Percentiles rank a stretch among this genome's conserved stretches.
phyloP scores from a whole-genome alignment of 2,113 vertebrate genomes.

The Apodemus speciosus region DNA sequence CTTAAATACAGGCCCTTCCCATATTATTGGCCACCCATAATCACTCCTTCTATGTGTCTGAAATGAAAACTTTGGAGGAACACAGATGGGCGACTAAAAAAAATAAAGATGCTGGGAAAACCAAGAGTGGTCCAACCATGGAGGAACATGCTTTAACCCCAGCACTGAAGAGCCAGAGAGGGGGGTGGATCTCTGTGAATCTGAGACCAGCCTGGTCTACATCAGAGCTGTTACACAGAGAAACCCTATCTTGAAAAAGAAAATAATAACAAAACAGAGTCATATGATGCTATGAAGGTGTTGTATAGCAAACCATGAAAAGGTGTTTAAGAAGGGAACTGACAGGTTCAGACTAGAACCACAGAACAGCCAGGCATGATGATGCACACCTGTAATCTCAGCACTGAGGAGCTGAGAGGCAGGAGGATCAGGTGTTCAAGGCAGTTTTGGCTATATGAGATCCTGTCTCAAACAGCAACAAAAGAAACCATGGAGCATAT shows the following conservation, averaged over 20 bases:
- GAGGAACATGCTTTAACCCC: neutral
- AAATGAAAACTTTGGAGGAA: conserved; percentile 17
- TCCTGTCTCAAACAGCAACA: neutral
- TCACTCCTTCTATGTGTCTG: conserved; percentile 4
- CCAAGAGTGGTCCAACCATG: neutral
- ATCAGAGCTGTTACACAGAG: neutral
- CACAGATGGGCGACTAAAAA: neutral
- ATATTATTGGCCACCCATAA: neutral
- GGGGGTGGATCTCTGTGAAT: neutral
- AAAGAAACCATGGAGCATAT: neutral
- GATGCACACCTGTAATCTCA: neutral
- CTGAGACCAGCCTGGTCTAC: neutral
- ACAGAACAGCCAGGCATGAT: neutral
- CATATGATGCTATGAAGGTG: neutral
- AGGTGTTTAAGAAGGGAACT: neutral
- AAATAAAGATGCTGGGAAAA: neutral
- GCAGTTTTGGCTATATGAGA: neutral
- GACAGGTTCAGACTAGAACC: neutral
- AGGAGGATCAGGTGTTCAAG: neutral
- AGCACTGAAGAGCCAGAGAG: neutral
- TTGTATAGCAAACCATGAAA: neutral
- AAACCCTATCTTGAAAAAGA: neutral
- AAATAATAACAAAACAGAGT: neutral
- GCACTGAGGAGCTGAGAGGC: neutral
- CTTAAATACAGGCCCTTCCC: neutral